Percentiles rank a stretch among this genome's conserved stretches.
Conservation (phyloP, 2,797 vertebrate genomes). For the Aratinga solstitialis region DNA sequence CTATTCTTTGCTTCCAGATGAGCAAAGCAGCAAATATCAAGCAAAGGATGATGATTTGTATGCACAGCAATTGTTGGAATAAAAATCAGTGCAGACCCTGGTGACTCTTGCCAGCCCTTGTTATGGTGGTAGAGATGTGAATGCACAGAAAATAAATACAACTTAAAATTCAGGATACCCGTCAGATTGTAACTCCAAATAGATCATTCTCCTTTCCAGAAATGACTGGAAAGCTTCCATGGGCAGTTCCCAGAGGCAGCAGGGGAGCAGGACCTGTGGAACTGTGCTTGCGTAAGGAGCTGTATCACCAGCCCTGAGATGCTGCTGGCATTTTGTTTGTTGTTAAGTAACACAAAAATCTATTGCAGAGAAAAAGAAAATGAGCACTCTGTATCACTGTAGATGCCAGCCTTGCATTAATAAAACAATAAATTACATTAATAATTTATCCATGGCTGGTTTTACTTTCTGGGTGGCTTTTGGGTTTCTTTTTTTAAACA, state of each 20-base stretch:
- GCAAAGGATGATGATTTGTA: constrained; percentile 59
- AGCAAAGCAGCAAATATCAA: constrained; percentile 50
- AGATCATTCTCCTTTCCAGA: constrained; percentile 1
- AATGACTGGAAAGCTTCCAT: background rate
- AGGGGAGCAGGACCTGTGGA: constrained; percentile 20
- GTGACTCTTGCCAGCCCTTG: constrained; percentile 60
- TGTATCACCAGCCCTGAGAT: background rate
- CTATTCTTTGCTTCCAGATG: constrained; percentile 16
- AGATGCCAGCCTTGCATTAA: constrained; percentile 70
- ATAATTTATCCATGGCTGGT: constrained; percentile 67
- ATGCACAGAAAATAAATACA: constrained; percentile 35
- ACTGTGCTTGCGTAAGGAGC: background rate
- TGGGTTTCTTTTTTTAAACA: background rate
- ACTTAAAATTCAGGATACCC: constrained; percentile 44
- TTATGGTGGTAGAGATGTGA: constrained; percentile 31
- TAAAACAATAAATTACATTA: constrained; percentile 76
- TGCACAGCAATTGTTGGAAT: constrained; percentile 60
- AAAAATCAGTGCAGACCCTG: constrained; percentile 59
- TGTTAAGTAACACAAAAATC: constrained; percentile 42
- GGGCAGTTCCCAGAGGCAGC: background rate
- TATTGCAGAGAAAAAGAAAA: constrained; percentile 42
- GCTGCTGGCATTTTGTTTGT: constrained; percentile 16
- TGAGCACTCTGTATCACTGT: constrained; percentile 23
- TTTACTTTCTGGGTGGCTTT: constrained; percentile 33
- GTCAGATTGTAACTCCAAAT: constrained; percentile 4